A percentile compares a stretch with the other conserved stretches of the same genome.
Conservation (phyloP, 2,797 vertebrate genomes). For the Semotilus atromaculatus region DNA sequence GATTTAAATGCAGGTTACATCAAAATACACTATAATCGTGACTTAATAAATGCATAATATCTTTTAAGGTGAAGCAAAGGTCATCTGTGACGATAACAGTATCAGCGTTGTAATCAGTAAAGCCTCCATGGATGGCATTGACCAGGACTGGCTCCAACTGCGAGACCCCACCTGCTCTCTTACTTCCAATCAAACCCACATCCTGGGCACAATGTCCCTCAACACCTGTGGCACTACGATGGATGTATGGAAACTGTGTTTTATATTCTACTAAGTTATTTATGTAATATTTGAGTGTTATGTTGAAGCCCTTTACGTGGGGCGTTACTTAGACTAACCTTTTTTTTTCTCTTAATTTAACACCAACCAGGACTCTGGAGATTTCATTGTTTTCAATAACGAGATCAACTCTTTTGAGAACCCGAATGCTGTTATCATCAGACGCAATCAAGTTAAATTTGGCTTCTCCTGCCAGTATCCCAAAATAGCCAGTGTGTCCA, state of each 20-base stretch:
- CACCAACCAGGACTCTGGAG: slow-evolving; percentile 68
- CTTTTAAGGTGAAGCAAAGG: slow-evolving; percentile 63
- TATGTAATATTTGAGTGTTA: background rate
- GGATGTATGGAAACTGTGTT: slow-evolving; percentile 62
- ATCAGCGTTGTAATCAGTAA: slow-evolving; percentile 72
- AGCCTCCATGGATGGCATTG: slow-evolving; percentile 67
- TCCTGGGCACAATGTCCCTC: slow-evolving; percentile 69
- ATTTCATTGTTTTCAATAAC: slow-evolving; percentile 72
- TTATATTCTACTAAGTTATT: background rate
- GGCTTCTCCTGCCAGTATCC: slow-evolving; percentile 73
- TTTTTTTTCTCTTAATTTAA: background rate
- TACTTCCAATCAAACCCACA: slow-evolving; percentile 72
- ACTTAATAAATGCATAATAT: background rate
- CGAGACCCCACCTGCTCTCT: slow-evolving; percentile 71
- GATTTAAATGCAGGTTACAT: background rate
- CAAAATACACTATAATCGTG: background rate
- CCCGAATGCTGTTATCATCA: slow-evolving; percentile 61
- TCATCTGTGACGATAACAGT: slow-evolving; percentile 65
- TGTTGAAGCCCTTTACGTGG: background rate
- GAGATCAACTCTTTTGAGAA: slow-evolving; percentile 69
- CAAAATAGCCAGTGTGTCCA: slow-evolving; percentile 69
- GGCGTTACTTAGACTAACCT: no score
- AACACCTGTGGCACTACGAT: slow-evolving; percentile 73
- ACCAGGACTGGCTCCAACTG: slow-evolving; percentile 69
- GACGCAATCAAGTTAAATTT: slow-evolving; percentile 64